phyloP scores from a whole-genome alignment of 2,888 invertebrate species.

The Byasa hedistus region DNA sequence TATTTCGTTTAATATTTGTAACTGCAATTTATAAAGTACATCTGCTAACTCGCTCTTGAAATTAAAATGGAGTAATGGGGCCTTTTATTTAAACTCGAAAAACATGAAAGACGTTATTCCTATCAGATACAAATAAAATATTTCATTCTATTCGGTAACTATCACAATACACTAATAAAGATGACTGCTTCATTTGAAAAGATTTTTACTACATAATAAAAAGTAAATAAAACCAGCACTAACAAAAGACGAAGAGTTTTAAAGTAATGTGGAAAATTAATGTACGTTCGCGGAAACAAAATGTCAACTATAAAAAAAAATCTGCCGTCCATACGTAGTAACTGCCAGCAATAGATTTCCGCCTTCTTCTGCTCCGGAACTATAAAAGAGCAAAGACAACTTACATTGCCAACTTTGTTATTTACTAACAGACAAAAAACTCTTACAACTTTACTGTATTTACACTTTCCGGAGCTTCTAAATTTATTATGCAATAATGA shows the following conservation, averaged over 20 bases:
- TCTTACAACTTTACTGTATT: background rate
- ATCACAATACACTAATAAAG: too few species aligned
- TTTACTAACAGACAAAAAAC: constrained; percentile 2
- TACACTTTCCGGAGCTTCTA: background rate
- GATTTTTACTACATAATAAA: background rate
- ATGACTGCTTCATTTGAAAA: too few species aligned
- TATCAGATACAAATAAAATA: too few species aligned
- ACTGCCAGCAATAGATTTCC: constrained; percentile 22
- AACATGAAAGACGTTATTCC: too few species aligned
- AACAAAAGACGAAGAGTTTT: background rate
- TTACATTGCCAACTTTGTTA: constrained; percentile 4
- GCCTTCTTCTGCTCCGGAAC: constrained; percentile 11
- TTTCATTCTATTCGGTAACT: too few species aligned
- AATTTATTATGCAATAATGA: background rate
- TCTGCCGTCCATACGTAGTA: constrained; percentile 1
- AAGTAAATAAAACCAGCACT: background rate
- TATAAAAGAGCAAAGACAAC: constrained; percentile 19
- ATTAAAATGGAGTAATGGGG: too few species aligned
- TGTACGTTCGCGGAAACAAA: constrained; percentile 3
- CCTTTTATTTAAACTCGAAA: too few species aligned
- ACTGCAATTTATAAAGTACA: too few species aligned
- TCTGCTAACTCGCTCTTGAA: too few species aligned
- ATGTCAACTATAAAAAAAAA: background rate
- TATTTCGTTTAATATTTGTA: too few species aligned
- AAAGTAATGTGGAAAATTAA: background rate